These are phyloP conservation scores for Ovibos moschatus DNA, from an alignment of 2,113 vertebrate species.

Conservation along the genomic window DNA sequence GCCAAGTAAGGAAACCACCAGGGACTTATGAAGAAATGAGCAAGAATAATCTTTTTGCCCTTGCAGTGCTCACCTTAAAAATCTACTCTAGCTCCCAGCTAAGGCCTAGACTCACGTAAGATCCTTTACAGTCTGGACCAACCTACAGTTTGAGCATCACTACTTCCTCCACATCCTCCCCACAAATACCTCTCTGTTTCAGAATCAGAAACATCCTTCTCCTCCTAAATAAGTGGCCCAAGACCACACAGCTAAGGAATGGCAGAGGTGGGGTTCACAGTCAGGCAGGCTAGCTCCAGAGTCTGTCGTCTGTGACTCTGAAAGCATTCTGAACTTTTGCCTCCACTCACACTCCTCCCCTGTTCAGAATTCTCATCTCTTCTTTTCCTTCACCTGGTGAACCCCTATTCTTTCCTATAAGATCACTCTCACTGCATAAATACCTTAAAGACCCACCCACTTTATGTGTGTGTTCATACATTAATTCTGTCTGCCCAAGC, in stretches of 20 bases:
- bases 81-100: neutral
- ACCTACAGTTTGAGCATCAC: neutral
- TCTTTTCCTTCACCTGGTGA: neutral
- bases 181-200: neutral
- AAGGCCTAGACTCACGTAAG: neutral
- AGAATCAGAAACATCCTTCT: neutral
- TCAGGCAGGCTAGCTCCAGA: neutral
- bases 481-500: neutral
- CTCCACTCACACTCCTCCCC: neutral
- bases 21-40: neutral
- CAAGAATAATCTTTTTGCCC: slow-evolving; percentile 13
- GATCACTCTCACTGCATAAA: neutral
- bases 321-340: neutral
- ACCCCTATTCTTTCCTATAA: neutral
- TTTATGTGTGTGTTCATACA: neutral
- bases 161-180: neutral
- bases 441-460: neutral
- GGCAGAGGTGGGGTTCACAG: neutral
- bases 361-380: neutral
- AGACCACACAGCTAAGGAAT: neutral
- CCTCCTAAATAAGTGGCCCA: neutral
- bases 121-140: neutral
- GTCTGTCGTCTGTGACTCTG: neutral
- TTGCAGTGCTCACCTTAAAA: neutral
- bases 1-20: neutral